Evolutionary conservation across 2,113 vertebrate species (phyloP), one percentile per base, ranked within the genome.

Genomic region (Cephalopterus ornatus): DNA sequence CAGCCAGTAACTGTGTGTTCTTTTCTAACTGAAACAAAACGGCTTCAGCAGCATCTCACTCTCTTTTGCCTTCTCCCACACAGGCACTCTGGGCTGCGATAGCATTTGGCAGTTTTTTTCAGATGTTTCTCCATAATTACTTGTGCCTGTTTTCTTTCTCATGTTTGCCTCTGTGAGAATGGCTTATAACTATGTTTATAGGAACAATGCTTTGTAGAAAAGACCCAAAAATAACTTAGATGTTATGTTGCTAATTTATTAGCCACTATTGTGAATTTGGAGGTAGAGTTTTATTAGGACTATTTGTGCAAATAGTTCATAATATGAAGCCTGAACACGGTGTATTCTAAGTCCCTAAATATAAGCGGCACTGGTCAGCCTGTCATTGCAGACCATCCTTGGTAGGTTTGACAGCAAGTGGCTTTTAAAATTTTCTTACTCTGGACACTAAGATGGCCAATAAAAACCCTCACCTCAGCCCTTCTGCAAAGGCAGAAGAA

Each of bases 261-360:
- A 86, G 65, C 85, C 84, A 76, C n/a, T 91, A 27, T 95, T 84
- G 68, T 78, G 79, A 84, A 63, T 91, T 86, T 86, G 83, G 73
- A 93, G 44, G 55, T 67, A 17, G 46, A 61, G 37, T 75, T 96
- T 95, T 93, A 89, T 75, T 92, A 65, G 72, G 73, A 95, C 56
- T 85, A 92, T 62, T 96, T 88, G 79, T 94, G 61, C 56, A 95
- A 95, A 95, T 78, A 89, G n/a, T 63, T 80, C 41, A 52, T 61
- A 89, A 42, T n/a, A 80, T 1, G 46, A 92, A 81, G 21, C 30
- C 33, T 83, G 65, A 85, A 41, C 23, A 28, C 0, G 0, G 7
- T 8, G 14, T 59, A 22, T 66, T 86, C 67, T 76, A 90, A 83
- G 33, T 5, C 32, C 19, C 59, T 49, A 55, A 88, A 92, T 55